A percentile compares a stretch with the other conserved stretches of the same genome.
These are phyloP conservation scores for Spodoptera frugiperda DNA, from an alignment of 1,140 invertebrate species.

Conservation along the genomic window DNA sequence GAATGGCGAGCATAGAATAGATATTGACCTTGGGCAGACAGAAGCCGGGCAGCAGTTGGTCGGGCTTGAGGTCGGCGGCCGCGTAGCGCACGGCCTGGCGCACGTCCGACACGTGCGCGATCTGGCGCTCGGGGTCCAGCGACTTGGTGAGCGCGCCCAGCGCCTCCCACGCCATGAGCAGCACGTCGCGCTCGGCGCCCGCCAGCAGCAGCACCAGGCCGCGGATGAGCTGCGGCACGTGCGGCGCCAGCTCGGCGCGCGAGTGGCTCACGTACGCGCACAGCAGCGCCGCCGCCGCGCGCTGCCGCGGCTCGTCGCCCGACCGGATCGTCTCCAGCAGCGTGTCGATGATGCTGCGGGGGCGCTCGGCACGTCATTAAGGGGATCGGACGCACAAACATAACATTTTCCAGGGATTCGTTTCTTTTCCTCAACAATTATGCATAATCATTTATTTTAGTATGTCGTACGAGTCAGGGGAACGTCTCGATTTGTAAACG, in stretches of 20 bases:
- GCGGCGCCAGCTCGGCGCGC: slow-evolving; percentile 93
- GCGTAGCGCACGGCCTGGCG: slow-evolving; percentile 96
- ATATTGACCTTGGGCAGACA: slow-evolving; percentile 93
- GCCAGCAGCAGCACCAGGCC: slow-evolving; percentile 95
- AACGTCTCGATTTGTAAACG: too few species aligned
- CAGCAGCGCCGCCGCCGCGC: slow-evolving; percentile 94
- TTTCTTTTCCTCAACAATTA: too few species aligned
- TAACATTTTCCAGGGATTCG: too few species aligned
- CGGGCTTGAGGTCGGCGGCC: slow-evolving; percentile 92
- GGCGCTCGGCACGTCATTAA: too few species aligned
- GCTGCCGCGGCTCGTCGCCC: slow-evolving; percentile 88
- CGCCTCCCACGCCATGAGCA: slow-evolving; percentile 96
- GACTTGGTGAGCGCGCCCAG: slow-evolving; percentile 95
- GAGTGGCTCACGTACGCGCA: slow-evolving; percentile 96
- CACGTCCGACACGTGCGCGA: slow-evolving; percentile 94
- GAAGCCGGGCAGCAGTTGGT: slow-evolving; percentile 95
- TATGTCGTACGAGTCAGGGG: too few species aligned
- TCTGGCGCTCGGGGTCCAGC: slow-evolving; percentile 92
- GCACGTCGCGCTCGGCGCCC: slow-evolving; percentile 92
- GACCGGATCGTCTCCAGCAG: slow-evolving; percentile 93
- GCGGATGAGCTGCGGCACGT: slow-evolving; percentile 95
- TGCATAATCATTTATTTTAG: too few species aligned
- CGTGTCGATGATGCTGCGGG: slow-evolving; percentile 92
- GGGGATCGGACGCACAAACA: too few species aligned
- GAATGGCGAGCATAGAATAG: too few species aligned